Evolutionary conservation across 2,113 vertebrate genomes (phyloP), one percentile per base, ranked within the genome.

Genomic region (Hippocampus comes): DNA sequence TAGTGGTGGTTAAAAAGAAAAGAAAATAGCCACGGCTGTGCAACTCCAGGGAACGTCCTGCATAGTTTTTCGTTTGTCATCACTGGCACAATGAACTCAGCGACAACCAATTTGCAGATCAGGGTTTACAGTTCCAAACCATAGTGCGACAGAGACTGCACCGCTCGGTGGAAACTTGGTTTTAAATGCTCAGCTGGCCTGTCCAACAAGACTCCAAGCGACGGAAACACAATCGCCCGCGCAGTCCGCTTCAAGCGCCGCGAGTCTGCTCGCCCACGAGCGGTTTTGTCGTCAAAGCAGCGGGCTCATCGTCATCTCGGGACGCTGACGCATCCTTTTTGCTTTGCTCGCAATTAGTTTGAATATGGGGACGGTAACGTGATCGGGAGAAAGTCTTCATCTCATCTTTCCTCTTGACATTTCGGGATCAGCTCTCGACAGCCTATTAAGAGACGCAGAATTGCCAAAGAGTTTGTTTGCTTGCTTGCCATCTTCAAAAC

Each of bases 301-400:
- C 63, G 79, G 10, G 72, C 73, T 69, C 49, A 30, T 71, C 27
- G 18, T 41, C 41, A 12, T 53, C 76, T 74, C 76, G 46, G 43
- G 78, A 63, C 42, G 67, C 76, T 67, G 49, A 46, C 81, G 88
- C 87, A 90, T 88, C 87, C 78, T 80, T 77, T 59, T 34, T 25
- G 68, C 84, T 89, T 85, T 81, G 84, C 87, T 87, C 79, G 72
- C 80, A 82, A 86, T 86, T 81, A 83, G 85, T 77, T 56, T 61
- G 34, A 43, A 73, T 73, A 81, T 84, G 81, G 75, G 78, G 73
- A 53, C 17, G 49, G 74, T 87, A 72, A 87, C 74, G 74, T 75
- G 83, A 88, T 88, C 79, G 80, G 43, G 67, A 82, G 56, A 75
- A 84, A 77, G 65, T 59, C 41, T 21, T 64, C 41, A 72, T 73